Percentiles rank a stretch among this genome's conserved stretches.
These are phyloP conservation scores for Danaus melanippus DNA, from an alignment of 1,140 invertebrate species.

Conservation along the genomic window DNA sequence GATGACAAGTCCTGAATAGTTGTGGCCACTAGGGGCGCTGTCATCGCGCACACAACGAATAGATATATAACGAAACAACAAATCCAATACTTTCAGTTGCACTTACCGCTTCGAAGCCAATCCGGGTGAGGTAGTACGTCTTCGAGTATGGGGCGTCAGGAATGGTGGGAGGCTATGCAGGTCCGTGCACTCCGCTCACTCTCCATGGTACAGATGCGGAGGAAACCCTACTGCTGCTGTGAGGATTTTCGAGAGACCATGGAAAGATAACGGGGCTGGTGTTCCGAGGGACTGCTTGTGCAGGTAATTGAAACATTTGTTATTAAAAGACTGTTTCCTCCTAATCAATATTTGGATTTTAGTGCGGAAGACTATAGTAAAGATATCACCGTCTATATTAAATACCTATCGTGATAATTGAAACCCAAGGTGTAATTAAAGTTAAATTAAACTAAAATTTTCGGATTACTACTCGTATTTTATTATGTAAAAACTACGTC, in stretches of 20 bases:
- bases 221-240: conserved; percentile 74
- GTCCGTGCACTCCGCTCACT: conserved; percentile 77
- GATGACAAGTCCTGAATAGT: too few species aligned
- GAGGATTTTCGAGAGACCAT: conserved; percentile 81
- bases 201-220: conserved; percentile 79
- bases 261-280: conserved; percentile 73
- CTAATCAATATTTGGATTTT: too few species aligned
- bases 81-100: conserved; percentile 75
- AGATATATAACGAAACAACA: too few species aligned
- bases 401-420: too few species aligned
- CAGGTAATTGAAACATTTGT: conserved; percentile 56
- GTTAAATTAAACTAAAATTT: too few species aligned
- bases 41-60: too few species aligned
- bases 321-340: background rate
- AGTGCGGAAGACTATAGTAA: too few species aligned
- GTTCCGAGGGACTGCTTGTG: conserved; percentile 82
- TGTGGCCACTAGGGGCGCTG: too few species aligned
- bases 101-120: conserved; percentile 88
- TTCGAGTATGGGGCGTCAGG: conserved; percentile 78
- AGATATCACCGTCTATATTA: too few species aligned
- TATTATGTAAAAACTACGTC: too few species aligned
- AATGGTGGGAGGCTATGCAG: conserved; percentile 75
- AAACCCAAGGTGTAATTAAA: too few species aligned
- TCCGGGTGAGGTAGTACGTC: conserved; percentile 81
- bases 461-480: too few species aligned